Evolutionary conservation across 2,797 vertebrate genomes (phyloP).

Genomic region (Falco columbarius): DNA sequence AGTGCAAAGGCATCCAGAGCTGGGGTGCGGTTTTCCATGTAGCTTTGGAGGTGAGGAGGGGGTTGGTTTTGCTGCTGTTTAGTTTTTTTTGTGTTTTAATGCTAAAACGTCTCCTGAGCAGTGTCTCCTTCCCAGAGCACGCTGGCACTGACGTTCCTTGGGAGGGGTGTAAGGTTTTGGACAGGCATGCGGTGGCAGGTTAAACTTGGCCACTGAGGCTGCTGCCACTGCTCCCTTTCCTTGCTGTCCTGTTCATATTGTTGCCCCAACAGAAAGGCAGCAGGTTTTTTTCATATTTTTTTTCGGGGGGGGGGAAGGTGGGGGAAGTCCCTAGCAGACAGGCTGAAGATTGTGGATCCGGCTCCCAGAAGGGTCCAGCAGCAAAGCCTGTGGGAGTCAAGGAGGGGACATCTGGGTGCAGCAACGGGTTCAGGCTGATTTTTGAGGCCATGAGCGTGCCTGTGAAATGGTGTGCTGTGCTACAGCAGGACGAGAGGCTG

Average conservation of each 20-base stretch:
- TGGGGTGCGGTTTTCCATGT: accelerated
- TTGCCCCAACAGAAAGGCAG: not conserved
- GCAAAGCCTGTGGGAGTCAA: not conserved
- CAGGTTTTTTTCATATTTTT: not conserved
- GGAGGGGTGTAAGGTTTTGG: not conserved
- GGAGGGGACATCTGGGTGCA: not conserved
- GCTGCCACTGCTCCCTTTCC: not conserved
- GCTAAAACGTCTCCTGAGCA: not conserved
- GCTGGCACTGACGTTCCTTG: accelerated
- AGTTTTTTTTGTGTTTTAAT: not conserved
- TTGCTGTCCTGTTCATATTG: accelerated
- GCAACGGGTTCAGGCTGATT: not conserved
- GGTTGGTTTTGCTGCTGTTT: not conserved
- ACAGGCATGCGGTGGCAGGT: accelerated
- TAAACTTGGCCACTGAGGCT: not conserved
- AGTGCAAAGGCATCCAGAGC: not conserved
- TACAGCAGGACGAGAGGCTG: accelerated
- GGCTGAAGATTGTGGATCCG: not conserved
- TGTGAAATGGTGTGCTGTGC: accelerated
- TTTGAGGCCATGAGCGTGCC: not conserved
- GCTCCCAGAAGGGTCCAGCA: not conserved
- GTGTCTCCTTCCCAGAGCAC: not conserved
- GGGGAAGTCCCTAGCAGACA: not conserved
- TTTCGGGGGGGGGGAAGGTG: not conserved
- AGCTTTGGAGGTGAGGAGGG: not conserved